Evolutionary conservation across 2,797 vertebrate species (phyloP).

Genomic region (Menidia menidia): DNA sequence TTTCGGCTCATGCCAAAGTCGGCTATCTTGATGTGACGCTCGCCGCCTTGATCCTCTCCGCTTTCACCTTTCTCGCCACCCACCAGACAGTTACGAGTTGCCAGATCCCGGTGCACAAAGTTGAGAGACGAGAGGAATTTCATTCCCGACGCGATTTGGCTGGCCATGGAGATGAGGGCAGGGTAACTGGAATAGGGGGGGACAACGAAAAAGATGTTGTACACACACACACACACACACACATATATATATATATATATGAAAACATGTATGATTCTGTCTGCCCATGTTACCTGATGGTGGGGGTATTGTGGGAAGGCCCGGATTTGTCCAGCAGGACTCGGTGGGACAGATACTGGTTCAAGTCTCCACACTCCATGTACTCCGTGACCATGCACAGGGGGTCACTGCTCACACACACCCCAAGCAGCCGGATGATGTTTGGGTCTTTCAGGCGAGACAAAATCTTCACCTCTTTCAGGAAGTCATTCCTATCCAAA

Average conservation of each 20-base stretch:
- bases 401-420: constrained; percentile 92
- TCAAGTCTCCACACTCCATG: constrained; percentile 95
- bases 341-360: constrained; percentile 91
- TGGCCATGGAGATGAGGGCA: constrained; percentile 88
- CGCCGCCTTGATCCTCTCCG: constrained; percentile 80
- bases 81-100: constrained; percentile 93
- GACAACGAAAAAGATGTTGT: too few relatives aligned
- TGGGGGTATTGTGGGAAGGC: constrained; percentile 77
- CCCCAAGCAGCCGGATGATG: constrained; percentile 92
- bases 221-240: too few relatives aligned
- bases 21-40: constrained; percentile 93
- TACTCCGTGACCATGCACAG: constrained; percentile 96
- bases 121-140: constrained; percentile 92
- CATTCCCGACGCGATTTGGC: constrained; percentile 94
- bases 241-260: not conserved
- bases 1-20: constrained; percentile 97
- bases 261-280: not conserved
- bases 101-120: constrained; percentile 93
- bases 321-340: constrained; percentile 88
- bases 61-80: constrained; percentile 87
- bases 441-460: constrained; percentile 93
- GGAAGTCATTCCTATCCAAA: constrained; percentile 88
- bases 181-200: constrained; percentile 82
- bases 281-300: constrained; percentile 83
- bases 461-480: constrained; percentile 96